Evolutionary conservation across 2,888 invertebrate genomes (phyloP).

Genomic region (Hirtodrosophila trivittata): DNA sequence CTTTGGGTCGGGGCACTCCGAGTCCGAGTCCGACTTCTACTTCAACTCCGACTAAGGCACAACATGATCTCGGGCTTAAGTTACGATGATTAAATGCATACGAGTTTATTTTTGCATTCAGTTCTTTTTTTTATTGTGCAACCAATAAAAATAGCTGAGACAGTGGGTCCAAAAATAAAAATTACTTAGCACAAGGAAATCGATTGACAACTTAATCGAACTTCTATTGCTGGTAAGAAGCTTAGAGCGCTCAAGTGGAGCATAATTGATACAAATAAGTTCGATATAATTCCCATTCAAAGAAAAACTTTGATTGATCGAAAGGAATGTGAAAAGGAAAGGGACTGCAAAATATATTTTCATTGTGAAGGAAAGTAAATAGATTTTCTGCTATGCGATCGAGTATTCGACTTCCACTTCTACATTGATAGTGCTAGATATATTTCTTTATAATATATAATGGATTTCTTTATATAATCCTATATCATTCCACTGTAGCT

Average conservation of each 20-base stretch:
- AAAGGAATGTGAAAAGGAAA: not conserved
- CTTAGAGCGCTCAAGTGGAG: not conserved
- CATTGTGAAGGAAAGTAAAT: too few relatives aligned
- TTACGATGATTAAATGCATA: conserved; percentile 80
- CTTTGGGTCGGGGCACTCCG: conserved; percentile 17
- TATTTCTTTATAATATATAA: too few relatives aligned
- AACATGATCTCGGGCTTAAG: conserved; percentile 79
- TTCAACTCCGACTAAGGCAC: conserved; percentile 67
- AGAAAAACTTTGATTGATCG: not conserved
- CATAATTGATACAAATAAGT: too few relatives aligned
- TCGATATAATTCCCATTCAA: not conserved
- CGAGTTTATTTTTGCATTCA: conserved; percentile 70
- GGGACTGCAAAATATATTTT: too few relatives aligned
- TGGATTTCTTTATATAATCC: conserved; percentile 1
- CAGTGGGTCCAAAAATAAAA: conserved; percentile 54
- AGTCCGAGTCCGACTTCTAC: conserved; percentile 47
- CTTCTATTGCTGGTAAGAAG: not conserved
- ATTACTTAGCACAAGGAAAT: conserved; percentile 7
- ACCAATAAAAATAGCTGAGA: conserved; percentile 53
- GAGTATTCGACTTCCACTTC: too few relatives aligned
- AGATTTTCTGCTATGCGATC: too few relatives aligned
- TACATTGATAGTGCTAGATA: too few relatives aligned
- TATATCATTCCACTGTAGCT: conserved; percentile 45
- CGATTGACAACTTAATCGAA: conserved; percentile 30
- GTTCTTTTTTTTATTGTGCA: conserved; percentile 40